Conservation (phyloP, 2,888 invertebrate species). For the Ectropis crepuscularia region DNA sequence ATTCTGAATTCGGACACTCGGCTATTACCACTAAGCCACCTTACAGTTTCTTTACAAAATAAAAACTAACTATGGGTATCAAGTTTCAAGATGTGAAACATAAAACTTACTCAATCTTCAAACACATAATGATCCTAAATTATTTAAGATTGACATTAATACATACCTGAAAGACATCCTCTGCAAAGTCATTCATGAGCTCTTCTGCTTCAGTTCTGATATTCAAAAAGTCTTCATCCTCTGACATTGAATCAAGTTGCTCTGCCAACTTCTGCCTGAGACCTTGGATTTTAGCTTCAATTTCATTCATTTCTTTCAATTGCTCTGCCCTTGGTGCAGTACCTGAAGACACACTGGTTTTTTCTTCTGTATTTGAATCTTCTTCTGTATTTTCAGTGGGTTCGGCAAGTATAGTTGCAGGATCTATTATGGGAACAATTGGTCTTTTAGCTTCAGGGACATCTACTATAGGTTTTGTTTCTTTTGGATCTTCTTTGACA, state of each 20-base stretch:
- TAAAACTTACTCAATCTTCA: neutral
- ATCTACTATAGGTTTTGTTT: slow-evolving; percentile 56
- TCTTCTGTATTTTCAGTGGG: slow-evolving; percentile 45
- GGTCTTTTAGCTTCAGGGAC: slow-evolving; percentile 60
- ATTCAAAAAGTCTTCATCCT: slow-evolving; percentile 87
- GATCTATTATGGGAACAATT: slow-evolving; percentile 76
- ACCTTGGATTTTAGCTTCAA: slow-evolving; percentile 86
- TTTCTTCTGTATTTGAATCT: slow-evolving; percentile 25
- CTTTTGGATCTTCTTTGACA: slow-evolving; percentile 57
- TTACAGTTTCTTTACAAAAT: no score
- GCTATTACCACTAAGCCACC: no score
- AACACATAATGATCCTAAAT: neutral
- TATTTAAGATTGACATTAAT: slow-evolving; percentile 6
- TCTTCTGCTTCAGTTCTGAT: slow-evolving; percentile 87
- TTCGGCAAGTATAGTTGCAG: slow-evolving; percentile 63
- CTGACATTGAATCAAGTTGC: slow-evolving; percentile 83
- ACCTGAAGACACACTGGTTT: slow-evolving; percentile 20
- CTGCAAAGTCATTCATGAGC: slow-evolving; percentile 80
- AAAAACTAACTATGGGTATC: no score
- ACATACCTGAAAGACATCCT: slow-evolving; percentile 76
- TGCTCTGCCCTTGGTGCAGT: slow-evolving; percentile 59
- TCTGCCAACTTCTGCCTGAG: slow-evolving; percentile 74
- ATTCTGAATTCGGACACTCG: no score
- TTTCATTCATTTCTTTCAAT: slow-evolving; percentile 74
- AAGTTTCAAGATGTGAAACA: neutral